Evolutionary conservation across 2,113 vertebrate species (phyloP).

Genomic region (Urocitellus parryii): DNA sequence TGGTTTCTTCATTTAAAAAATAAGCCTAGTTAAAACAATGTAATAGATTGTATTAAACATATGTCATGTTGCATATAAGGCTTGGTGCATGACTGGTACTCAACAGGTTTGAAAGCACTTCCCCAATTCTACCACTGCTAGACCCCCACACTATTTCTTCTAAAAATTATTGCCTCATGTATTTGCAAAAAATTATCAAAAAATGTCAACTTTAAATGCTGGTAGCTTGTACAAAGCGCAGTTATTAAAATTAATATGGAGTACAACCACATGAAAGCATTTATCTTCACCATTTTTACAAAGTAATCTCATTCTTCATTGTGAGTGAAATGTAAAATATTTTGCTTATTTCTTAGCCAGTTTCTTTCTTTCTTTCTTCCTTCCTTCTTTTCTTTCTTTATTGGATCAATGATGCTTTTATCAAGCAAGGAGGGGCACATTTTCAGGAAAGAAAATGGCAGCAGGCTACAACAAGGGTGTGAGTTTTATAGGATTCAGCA

Average conservation of each 20-base stretch:
- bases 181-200: background rate
- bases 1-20: background rate
- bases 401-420: too few species aligned
- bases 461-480: too few species aligned
- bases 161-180: background rate
- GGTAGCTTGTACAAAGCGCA: background rate
- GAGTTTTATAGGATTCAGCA: too few species aligned
- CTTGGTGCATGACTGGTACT: background rate
- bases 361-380: background rate
- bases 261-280: background rate
- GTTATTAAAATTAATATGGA: background rate
- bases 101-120: background rate
- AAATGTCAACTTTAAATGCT: background rate
- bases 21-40: background rate
- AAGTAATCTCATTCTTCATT: background rate
- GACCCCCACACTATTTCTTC: too few species aligned
- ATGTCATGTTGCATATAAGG: background rate
- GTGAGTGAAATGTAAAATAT: background rate
- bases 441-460: too few species aligned
- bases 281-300: background rate
- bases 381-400: too few species aligned
- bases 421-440: too few species aligned
- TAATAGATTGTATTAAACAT: background rate
- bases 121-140: background rate
- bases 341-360: background rate